Evolutionary conservation across 2,113 vertebrate species (phyloP), one percentile per base, ranked within the genome.

Genomic region (Mastomys coucha): DNA sequence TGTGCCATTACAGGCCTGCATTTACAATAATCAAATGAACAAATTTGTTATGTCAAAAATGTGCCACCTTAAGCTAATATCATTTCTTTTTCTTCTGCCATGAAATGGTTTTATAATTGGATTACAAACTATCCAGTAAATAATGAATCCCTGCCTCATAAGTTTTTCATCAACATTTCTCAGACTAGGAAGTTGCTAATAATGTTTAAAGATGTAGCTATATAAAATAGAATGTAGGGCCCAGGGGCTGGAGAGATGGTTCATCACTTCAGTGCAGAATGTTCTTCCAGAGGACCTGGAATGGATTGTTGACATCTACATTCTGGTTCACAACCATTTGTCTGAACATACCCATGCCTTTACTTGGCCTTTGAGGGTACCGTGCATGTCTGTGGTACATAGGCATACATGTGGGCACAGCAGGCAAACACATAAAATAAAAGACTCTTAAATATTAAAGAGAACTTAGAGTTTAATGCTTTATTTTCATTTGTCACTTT

Each of bases 11-110:
- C 20, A 33, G 14, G n/a, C 39, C 1, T 31, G 14, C 17, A 49
- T 36, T 19, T 11, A 86, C 1, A 65, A 8, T 67, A 36, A 36
- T 9, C 67, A 8, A 33, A 69, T 49, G 8, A 33, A 86, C 31
- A 36, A 49, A 65, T 84, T 39, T 42, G 10, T 19, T 2, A 20
- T 33, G 2, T 19, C 22, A 67, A 75, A 87, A 94, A 1, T 94
- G 4, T 51, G 69, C 4, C 33, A 31, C 16, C 17, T 89, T 80
- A 53, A 85, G 7, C 14, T 73, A 70, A 11, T 16, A 31, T 33
- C 5, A 51, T 88, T 94, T 45, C 1, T 33, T 93, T 94, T 95
- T 77, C 49, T 69, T 97, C 42, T 17, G 12, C 78, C 2, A n/a
- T 65, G 33, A 86, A 94, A 85, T 60, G 33, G 14, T 5, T 75